These are phyloP conservation scores for Pogonomyrmex barbatus DNA, from an alignment of 1,140 invertebrate species.

Conservation along the genomic window DNA sequence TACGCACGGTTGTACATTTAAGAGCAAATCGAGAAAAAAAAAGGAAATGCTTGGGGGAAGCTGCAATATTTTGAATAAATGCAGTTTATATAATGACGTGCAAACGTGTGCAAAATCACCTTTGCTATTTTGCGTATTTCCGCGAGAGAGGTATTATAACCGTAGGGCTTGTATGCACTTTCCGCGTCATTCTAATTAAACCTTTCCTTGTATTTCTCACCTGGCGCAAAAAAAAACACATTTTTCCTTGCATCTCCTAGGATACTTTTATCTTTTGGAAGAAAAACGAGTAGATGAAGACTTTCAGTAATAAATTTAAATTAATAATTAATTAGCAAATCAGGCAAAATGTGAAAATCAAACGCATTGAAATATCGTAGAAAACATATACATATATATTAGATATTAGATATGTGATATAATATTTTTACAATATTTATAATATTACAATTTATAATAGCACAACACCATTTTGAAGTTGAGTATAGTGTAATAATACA, in stretches of 20 bases:
- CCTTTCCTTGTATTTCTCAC: conserved; percentile 29
- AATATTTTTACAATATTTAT: conserved; percentile 30
- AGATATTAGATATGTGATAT: not conserved
- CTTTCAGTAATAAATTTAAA: conserved; percentile 3
- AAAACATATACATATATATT: not conserved
- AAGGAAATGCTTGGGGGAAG: conserved; percentile 6
- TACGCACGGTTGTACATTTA: not conserved
- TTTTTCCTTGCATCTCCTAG: not conserved
- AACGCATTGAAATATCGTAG: not conserved
- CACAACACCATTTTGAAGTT: not conserved
- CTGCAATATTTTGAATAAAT: conserved; percentile 39
- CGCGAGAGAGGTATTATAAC: conserved; percentile 39
- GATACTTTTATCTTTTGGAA: not conserved
- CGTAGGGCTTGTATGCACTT: conserved; percentile 13
- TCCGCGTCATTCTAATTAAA: conserved; percentile 57
- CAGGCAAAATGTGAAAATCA: not conserved
- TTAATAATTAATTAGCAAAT: conserved; percentile 4
- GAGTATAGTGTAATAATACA: not conserved
- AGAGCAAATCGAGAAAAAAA: not conserved
- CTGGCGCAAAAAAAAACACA: not conserved
- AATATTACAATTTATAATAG: not conserved
- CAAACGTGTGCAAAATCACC: conserved; percentile 40
- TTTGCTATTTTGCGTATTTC: conserved; percentile 48
- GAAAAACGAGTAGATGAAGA: not conserved
- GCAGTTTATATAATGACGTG: conserved; percentile 44